Evolutionary conservation across 2,797 vertebrate species (phyloP).

Genomic region (Sparus aurata): DNA sequence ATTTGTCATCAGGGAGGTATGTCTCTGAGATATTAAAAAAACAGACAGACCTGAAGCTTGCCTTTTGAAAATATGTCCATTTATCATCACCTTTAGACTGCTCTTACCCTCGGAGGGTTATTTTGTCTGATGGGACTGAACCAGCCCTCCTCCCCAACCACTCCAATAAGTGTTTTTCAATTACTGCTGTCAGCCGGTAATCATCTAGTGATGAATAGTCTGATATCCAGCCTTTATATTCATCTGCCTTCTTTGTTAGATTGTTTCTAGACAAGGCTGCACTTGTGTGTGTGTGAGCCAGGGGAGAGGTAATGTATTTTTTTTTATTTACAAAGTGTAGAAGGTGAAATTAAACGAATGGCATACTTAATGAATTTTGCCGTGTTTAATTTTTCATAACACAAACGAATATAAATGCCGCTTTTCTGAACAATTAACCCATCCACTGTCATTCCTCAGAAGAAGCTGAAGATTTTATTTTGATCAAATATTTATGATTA

Average conservation of each 20-base stretch:
- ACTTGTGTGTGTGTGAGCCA: constrained; percentile 48
- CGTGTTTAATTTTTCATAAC: constrained; percentile 72
- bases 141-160: constrained; percentile 87
- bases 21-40: constrained; percentile 13
- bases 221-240: constrained; percentile 99
- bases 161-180: constrained; percentile 99
- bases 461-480: constrained; percentile 52
- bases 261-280: constrained; percentile 80
- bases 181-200: constrained; percentile 99
- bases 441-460: constrained; percentile 47
- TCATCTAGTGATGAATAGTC: constrained; percentile 98
- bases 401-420: constrained; percentile 72
- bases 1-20: constrained; percentile 37
- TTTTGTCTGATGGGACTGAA: constrained; percentile 91
- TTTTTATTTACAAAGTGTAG: constrained; percentile 71
- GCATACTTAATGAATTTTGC: constrained; percentile 74
- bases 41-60: constrained; percentile 54
- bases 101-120: constrained; percentile 86
- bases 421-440: constrained; percentile 71
- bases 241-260: constrained; percentile 90
- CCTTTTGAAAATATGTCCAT: constrained; percentile 68
- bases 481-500: constrained; percentile 80
- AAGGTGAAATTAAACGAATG: constrained; percentile 76
- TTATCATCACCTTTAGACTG: constrained; percentile 85
- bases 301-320: constrained; percentile 58